These are phyloP conservation scores for Zaprionus taronus DNA, from an alignment of 1,140 invertebrate species.

Conservation along the genomic window DNA sequence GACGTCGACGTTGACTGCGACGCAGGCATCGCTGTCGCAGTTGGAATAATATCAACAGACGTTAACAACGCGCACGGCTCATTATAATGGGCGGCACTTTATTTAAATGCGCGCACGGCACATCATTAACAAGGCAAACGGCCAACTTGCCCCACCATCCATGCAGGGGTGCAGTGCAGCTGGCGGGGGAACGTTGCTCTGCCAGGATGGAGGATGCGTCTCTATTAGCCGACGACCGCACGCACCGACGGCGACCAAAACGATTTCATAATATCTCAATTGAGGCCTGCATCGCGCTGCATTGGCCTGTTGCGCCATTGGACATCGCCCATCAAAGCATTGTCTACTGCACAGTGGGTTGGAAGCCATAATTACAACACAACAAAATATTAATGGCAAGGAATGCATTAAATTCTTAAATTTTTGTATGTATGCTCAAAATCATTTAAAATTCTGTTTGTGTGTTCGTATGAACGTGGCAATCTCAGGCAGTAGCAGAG, in stretches of 20 bases:
- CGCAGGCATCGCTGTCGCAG: constrained; percentile 20
- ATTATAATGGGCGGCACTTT: constrained; percentile 81
- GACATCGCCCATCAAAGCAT: constrained; percentile 41
- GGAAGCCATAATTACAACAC: too few relatives aligned
- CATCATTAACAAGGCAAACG: constrained; percentile 81
- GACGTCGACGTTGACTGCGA: constrained; percentile 46
- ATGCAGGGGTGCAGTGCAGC: not conserved
- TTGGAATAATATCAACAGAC: constrained; percentile 54
- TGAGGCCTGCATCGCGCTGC: constrained; percentile 49
- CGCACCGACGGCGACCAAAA: constrained; percentile 59
- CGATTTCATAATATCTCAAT: constrained; percentile 80
- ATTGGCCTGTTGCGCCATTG: constrained; percentile 42
- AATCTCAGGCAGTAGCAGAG: not conserved
- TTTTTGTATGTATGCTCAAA: too few relatives aligned
- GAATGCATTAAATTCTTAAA: too few relatives aligned
- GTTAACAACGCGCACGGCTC: constrained; percentile 58
- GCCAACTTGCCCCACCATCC: constrained; percentile 1
- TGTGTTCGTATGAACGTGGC: not conserved
- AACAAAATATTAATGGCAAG: too few relatives aligned
- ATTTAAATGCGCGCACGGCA: constrained; percentile 80
- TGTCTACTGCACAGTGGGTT: constrained; percentile 29
- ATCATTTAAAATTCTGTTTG: too few relatives aligned
- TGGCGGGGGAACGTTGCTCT: not conserved
- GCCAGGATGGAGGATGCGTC: constrained; percentile 63
- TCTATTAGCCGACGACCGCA: constrained; percentile 70